A percentile compares a stretch with the other conserved stretches of the same genome.
These are phyloP conservation scores for Odontothrips loti DNA, from an alignment of 2,888 invertebrate genomes.

Conservation along the genomic window DNA sequence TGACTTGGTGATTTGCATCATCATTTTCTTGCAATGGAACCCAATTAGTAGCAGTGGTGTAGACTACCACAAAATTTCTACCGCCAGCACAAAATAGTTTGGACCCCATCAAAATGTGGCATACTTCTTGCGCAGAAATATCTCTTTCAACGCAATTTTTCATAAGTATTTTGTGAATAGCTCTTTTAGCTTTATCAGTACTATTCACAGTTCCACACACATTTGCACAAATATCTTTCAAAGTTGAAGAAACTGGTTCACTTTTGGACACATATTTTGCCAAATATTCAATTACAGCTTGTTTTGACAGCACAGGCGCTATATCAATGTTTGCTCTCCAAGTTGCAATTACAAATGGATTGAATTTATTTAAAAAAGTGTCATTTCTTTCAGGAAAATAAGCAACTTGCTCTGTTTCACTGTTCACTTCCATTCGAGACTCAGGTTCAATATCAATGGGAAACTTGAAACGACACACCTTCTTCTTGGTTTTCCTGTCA, in stretches of 20 bases:
- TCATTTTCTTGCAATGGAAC: background rate
- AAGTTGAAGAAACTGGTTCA: conserved; percentile 27
- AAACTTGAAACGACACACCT: conserved; percentile 23
- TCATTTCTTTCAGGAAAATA: conserved; percentile 31
- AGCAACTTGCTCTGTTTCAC: background rate
- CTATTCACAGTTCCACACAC: background rate
- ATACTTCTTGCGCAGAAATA: conserved; percentile 18
- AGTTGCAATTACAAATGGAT: conserved; percentile 25
- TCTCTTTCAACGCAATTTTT: conserved; percentile 28
- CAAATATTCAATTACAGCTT: conserved; percentile 35
- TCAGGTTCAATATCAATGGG: background rate
- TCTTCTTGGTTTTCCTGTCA: background rate
- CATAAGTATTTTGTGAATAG: conserved; percentile 18
- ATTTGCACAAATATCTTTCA: background rate
- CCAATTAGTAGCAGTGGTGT: background rate
- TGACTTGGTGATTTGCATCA: background rate
- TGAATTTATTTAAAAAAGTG: conserved; percentile 5
- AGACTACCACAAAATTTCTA: background rate
- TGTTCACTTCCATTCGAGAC: background rate
- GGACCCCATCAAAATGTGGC: conserved; percentile 13
- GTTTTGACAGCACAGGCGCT: conserved; percentile 7
- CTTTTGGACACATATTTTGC: conserved; percentile 34
- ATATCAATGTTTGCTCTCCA: conserved; percentile 36
- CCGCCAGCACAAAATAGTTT: background rate
- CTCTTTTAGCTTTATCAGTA: background rate